Evolutionary conservation across 2,888 invertebrate genomes (phyloP).

Genomic region (Mimas tiliae): DNA sequence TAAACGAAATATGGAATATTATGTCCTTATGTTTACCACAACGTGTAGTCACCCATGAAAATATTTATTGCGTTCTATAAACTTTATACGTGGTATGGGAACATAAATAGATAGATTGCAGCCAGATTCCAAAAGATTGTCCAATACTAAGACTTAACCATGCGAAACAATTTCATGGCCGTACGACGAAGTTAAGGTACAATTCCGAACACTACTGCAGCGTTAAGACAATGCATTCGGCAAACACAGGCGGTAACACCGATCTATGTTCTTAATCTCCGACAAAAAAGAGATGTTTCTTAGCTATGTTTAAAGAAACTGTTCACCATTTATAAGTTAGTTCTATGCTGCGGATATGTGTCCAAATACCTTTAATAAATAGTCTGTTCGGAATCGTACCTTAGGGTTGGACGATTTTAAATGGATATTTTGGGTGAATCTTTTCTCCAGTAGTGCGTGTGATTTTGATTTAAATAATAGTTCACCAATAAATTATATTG

Average conservation of each 20-base stretch:
- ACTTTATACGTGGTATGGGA: neutral
- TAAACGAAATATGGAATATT: neutral
- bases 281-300: no score
- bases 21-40: neutral
- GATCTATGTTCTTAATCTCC: no score
- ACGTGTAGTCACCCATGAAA: neutral
- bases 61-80: neutral
- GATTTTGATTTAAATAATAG: neutral
- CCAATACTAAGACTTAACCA: neutral
- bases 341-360: no score
- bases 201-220: neutral
- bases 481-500: slow-evolving; percentile 10
- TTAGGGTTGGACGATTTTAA: neutral
- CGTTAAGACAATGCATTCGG: no score
- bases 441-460: neutral
- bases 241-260: no score
- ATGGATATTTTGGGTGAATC: neutral
- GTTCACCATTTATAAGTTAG: no score
- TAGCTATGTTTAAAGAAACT: no score
- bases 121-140: neutral
- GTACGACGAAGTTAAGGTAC: neutral
- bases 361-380: no score
- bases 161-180: neutral
- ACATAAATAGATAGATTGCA: neutral
- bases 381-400: neutral